Evolutionary conservation across 2,113 vertebrate genomes (phyloP).

Genomic region (Thalassarche chlororhynchos): DNA sequence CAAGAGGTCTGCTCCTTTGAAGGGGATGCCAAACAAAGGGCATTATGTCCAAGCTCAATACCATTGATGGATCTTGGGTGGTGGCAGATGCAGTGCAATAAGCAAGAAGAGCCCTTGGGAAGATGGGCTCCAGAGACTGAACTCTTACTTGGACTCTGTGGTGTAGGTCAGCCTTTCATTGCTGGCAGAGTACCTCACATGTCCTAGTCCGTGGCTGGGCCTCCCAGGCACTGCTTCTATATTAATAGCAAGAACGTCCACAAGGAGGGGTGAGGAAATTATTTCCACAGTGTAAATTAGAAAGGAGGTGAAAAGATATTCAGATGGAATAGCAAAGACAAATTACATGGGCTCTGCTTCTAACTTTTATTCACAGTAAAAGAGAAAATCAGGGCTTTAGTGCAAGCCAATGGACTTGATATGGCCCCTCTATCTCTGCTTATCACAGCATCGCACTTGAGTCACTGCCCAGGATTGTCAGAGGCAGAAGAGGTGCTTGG

Average conservation of each 20-base stretch:
- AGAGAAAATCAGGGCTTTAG: neutral
- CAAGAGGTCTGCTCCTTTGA: neutral
- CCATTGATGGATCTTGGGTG: fast-evolving
- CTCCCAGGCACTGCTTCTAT: neutral
- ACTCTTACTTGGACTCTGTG: neutral
- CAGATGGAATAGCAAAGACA: neutral
- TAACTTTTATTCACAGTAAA: neutral
- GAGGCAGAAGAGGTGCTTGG: neutral
- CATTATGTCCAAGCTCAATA: neutral
- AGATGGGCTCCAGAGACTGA: neutral
- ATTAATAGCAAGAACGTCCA: neutral
- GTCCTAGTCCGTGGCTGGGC: neutral
- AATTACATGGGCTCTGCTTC: neutral
- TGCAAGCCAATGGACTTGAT: neutral
- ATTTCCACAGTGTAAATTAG: neutral
- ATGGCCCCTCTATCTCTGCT: neutral
- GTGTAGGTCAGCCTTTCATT: neutral
- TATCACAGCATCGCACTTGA: neutral
- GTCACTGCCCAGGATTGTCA: neutral
- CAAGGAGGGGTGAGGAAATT: neutral
- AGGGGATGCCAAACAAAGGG: neutral
- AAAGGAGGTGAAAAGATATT: neutral
- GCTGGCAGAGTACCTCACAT: neutral
- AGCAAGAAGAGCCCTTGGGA: neutral
- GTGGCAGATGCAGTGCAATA: neutral